Percentiles rank a stretch among this genome's conserved stretches.
Conservation (phyloP, 2,888 invertebrate species). For the Cepaea hortensis region DNA sequence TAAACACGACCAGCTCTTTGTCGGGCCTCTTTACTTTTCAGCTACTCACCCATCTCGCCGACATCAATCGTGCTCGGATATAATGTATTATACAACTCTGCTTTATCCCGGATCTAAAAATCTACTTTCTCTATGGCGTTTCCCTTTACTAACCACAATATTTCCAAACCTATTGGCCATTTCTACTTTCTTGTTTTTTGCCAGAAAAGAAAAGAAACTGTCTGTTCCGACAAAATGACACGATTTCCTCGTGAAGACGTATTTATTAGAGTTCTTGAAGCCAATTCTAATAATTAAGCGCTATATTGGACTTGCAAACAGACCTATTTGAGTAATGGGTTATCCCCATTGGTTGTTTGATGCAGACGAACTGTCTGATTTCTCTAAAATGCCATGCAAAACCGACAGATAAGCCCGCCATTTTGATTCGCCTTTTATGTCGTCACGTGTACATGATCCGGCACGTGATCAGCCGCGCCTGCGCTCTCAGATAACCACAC, state of each 20-base stretch:
- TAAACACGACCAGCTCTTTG: background rate
- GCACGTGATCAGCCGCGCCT: constrained; percentile 45
- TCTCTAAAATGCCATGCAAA: constrained; percentile 34
- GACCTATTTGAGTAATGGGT: constrained; percentile 45
- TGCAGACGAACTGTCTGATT: constrained; percentile 26
- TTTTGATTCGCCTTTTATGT: constrained; percentile 36
- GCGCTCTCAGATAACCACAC: constrained; percentile 34
- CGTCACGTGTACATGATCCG: constrained; percentile 42
- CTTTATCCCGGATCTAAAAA: too few relatives aligned
- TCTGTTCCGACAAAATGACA: constrained; percentile 6
- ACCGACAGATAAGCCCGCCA: constrained; percentile 43
- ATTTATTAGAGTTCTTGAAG: constrained; percentile 36
- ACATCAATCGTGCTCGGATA: too few relatives aligned
- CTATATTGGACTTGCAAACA: constrained; percentile 42
- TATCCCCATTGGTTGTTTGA: constrained; percentile 30
- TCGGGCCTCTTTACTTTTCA: background rate
- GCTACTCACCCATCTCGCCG: too few relatives aligned
- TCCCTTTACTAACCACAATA: background rate
- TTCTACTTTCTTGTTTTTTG: background rate
- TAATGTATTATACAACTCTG: too few relatives aligned
- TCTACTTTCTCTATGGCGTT: too few relatives aligned
- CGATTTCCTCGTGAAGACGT: background rate
- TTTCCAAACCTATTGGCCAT: background rate
- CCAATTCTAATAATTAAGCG: constrained; percentile 43
- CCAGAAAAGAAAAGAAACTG: background rate